These are phyloP conservation scores for Larimichthys polyactis DNA, from an alignment of 2,113 vertebrate species.

Conservation along the genomic window DNA sequence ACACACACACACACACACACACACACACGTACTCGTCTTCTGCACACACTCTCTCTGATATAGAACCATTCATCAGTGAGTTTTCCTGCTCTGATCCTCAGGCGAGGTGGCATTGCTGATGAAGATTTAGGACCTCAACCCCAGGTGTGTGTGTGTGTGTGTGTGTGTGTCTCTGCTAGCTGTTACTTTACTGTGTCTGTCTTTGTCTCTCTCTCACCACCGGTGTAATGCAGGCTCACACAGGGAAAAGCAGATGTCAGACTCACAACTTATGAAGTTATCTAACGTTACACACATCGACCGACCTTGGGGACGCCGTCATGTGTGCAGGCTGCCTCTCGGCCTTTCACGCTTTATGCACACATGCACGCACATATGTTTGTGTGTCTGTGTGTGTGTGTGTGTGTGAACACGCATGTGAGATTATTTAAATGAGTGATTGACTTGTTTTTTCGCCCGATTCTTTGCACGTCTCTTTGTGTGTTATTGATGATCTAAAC, in stretches of 20 bases:
- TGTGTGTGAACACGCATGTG: constrained; percentile 1
- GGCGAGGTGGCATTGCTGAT: constrained; percentile 65
- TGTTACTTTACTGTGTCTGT: constrained; percentile 35
- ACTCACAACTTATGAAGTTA: constrained; percentile 61
- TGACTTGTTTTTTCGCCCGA: not conserved
- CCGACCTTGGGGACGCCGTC: constrained; percentile 59
- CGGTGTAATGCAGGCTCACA: constrained; percentile 29
- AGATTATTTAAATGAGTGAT: constrained; percentile 25
- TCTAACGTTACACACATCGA: constrained; percentile 11
- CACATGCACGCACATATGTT: not conserved
- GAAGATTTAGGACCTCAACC: constrained; percentile 69
- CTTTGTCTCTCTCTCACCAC: constrained; percentile 9
- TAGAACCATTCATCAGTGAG: constrained; percentile 64
- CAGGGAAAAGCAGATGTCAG: constrained; percentile 57
- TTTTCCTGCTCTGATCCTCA: constrained; percentile 61
- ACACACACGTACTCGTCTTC: constrained; percentile 12
- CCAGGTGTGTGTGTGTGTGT: not conserved
- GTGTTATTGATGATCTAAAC: not conserved
- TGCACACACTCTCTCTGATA: constrained; percentile 28
- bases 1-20: constrained; percentile 15
- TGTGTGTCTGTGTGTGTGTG: not conserved
- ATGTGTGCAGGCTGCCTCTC: constrained; percentile 21
- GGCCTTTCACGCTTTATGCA: not conserved
- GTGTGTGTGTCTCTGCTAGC: constrained; percentile 1
- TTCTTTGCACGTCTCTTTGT: not conserved